These are phyloP conservation scores for Lissonota sp. DNA, from an alignment of 2,888 invertebrate genomes.

Conservation along the genomic window DNA sequence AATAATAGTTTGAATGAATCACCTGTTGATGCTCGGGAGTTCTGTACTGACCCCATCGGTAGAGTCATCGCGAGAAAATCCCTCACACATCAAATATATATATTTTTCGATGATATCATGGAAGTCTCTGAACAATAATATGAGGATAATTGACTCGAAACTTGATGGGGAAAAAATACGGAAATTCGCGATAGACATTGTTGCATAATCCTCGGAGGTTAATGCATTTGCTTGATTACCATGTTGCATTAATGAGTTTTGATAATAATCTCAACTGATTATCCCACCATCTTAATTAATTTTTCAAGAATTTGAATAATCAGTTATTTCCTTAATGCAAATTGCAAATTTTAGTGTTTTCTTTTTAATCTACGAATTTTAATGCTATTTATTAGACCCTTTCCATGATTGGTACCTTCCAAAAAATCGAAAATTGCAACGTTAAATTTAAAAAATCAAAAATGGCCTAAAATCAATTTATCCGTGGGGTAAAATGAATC, in stretches of 20 bases:
- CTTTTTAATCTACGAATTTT: background rate
- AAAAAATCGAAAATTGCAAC: too few species aligned
- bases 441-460: too few species aligned
- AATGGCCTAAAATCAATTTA: too few species aligned
- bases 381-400: too few species aligned
- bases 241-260: background rate
- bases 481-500: too few species aligned
- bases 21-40: conserved; percentile 4
- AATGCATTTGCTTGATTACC: background rate
- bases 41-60: conserved; percentile 23
- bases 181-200: conserved; percentile 13
- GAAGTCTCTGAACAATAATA: background rate
- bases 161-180: background rate
- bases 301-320: background rate
- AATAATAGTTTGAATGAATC: conserved; percentile 44
- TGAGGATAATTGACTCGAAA: conserved; percentile 17
- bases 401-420: too few species aligned
- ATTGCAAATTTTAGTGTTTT: background rate
- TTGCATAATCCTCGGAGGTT: conserved; percentile 6
- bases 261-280: background rate
- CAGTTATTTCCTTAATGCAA: background rate
- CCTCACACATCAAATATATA: background rate
- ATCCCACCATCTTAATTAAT: background rate
- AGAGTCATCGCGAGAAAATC: background rate
- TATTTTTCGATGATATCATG: background rate